A percentile compares a stretch with the other conserved stretches of the same genome.
phyloP scores from a whole-genome alignment of 2,888 invertebrate genomes.

The Drosophila paracracens region DNA sequence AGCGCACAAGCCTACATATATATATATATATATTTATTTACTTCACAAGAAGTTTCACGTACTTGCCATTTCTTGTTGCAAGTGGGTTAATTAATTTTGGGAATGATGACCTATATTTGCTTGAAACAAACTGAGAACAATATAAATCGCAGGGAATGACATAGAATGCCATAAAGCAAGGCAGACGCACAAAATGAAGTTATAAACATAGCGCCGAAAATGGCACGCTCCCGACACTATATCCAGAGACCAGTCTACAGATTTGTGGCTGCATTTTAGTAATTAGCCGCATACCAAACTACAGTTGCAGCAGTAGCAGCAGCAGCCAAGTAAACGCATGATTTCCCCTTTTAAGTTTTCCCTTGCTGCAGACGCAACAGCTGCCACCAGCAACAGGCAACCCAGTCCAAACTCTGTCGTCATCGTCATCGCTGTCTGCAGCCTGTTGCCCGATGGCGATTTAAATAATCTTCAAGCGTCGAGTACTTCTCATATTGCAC shows the following conservation, averaged over 20 bases:
- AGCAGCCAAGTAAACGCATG: conserved; percentile 7
- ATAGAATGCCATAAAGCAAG: conserved; percentile 13
- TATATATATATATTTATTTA: not conserved
- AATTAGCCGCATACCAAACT: conserved; percentile 56
- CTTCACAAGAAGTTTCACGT: conserved; percentile 1
- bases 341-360: not conserved
- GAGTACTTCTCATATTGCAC: conserved; percentile 79
- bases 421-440: conserved; percentile 3
- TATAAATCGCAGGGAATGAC: conserved; percentile 20
- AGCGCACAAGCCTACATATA: not conserved
- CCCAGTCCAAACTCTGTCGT: not conserved
- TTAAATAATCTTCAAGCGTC: conserved; percentile 68
- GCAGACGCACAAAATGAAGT: conserved; percentile 37
- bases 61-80: not conserved
- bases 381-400: conserved; percentile 33
- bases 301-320: conserved; percentile 10
- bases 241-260: conserved; percentile 11
- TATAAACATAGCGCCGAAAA: conserved; percentile 56
- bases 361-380: conserved; percentile 39
- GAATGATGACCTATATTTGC: conserved; percentile 28
- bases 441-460: conserved; percentile 42
- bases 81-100: conserved; percentile 40
- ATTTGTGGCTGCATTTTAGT: conserved; percentile 40
- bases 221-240: conserved; percentile 13
- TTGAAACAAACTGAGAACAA: conserved; percentile 35